Evolutionary conservation across 2,888 invertebrate genomes (phyloP).

Genomic region (Clepsis dumicolana): DNA sequence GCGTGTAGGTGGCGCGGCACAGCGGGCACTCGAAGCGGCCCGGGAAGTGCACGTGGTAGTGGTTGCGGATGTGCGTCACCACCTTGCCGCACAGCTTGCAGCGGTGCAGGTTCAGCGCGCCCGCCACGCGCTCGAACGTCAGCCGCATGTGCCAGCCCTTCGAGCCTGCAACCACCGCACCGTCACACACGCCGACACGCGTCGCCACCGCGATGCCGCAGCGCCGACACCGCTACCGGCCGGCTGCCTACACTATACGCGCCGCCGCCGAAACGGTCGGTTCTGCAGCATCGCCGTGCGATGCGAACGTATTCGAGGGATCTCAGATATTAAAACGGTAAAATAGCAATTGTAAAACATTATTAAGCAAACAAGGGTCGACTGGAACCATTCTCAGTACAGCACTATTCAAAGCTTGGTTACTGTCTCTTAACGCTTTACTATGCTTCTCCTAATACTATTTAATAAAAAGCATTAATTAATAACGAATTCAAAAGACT

Average conservation of each 20-base stretch:
- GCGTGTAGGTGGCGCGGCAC: slow-evolving; percentile 96
- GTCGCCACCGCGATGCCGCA: slow-evolving; percentile 51
- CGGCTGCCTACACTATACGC: background rate
- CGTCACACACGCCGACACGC: slow-evolving; percentile 57
- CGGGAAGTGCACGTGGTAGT: slow-evolving; percentile 97
- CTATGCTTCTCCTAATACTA: slow-evolving; percentile 81
- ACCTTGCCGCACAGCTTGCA: slow-evolving; percentile 98
- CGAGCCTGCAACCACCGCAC: slow-evolving; percentile 93
- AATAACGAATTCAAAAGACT: slow-evolving; percentile 70
- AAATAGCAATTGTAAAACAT: slow-evolving; percentile 43
- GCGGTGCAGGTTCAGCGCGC: slow-evolving; percentile 96
- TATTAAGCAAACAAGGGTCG: slow-evolving; percentile 57
- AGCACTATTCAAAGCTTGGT: slow-evolving; percentile 78
- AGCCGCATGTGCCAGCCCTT: slow-evolving; percentile 98
- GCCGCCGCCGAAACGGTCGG: slow-evolving; percentile 47
- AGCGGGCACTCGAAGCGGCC: slow-evolving; percentile 96
- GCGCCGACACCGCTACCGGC: slow-evolving; percentile 43
- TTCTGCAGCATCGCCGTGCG: slow-evolving; percentile 61
- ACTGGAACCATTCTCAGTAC: slow-evolving; percentile 59
- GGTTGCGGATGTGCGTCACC: slow-evolving; percentile 97
- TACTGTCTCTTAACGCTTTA: slow-evolving; percentile 74
- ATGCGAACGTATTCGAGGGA: slow-evolving; percentile 51
- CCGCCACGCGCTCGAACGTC: slow-evolving; percentile 97
- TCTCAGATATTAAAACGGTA: slow-evolving; percentile 23
- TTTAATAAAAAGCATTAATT: slow-evolving; percentile 77